Percentiles rank a stretch among this genome's conserved stretches.
These are phyloP conservation scores for Danio tinwini DNA, from an alignment of 2,797 vertebrate genomes.

Conservation along the genomic window DNA sequence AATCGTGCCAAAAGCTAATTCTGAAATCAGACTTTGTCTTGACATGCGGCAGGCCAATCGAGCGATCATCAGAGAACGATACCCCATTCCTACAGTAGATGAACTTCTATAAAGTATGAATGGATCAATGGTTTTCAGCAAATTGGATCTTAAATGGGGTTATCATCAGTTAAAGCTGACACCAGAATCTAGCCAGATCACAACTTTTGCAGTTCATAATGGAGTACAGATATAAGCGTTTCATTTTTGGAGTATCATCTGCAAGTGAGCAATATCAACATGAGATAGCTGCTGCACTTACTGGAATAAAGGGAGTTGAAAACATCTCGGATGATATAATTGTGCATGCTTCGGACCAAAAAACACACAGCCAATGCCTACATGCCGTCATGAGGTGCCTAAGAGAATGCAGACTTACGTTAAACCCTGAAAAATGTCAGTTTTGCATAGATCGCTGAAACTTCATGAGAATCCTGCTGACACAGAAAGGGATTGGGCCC, in stretches of 20 bases:
- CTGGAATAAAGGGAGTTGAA: too few relatives aligned
- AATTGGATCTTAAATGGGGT: conserved; percentile 46
- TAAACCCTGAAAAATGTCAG: too few relatives aligned
- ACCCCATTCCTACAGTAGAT: conserved; percentile 43
- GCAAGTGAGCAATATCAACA: conserved; percentile 54
- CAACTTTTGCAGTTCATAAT: conserved; percentile 55
- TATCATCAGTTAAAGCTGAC: conserved; percentile 48
- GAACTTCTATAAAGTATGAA: conserved; percentile 41
- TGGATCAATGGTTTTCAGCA: conserved; percentile 46
- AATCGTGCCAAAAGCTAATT: conserved; percentile 2
- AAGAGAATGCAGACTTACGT: too few relatives aligned
- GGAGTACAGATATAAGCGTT: conserved; percentile 41
- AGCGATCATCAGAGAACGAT: conserved; percentile 32
- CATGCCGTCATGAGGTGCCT: too few relatives aligned
- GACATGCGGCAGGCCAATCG: not conserved
- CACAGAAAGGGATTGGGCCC: too few relatives aligned
- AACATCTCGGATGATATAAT: too few relatives aligned
- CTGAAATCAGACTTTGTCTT: conserved; percentile 27
- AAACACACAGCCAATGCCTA: too few relatives aligned
- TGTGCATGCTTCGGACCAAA: too few relatives aligned
- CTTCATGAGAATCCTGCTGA: too few relatives aligned
- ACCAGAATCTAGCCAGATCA: conserved; percentile 38
- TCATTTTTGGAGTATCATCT: conserved; percentile 51
- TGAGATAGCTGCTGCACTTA: conserved; percentile 33
- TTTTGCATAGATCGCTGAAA: too few relatives aligned